Conservation (phyloP, 2,797 vertebrate genomes). For the Melanogrammus aeglefinus region DNA sequence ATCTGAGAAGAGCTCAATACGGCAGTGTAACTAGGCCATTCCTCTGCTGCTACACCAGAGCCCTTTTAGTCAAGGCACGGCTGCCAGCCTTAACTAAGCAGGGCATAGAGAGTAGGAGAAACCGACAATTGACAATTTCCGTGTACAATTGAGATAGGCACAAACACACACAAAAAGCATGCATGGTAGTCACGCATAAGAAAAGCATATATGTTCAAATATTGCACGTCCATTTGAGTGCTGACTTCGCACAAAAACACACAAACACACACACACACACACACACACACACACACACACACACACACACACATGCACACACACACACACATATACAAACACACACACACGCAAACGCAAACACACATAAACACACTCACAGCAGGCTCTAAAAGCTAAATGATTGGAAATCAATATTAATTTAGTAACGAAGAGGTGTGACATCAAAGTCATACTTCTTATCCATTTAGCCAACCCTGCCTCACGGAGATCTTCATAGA, state of each 20-base stretch:
- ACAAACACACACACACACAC: conserved; percentile 24
- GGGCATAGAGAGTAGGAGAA: conserved; percentile 5
- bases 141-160: background rate
- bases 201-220: no score
- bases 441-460: conserved; percentile 86
- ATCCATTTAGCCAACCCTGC: conserved; percentile 82
- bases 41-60: conserved; percentile 78
- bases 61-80: conserved; percentile 81
- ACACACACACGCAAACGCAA: conserved; percentile 60
- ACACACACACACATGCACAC: conserved; percentile 50
- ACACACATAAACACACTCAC: conserved; percentile 48
- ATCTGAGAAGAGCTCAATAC: conserved; percentile 83
- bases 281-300: conserved; percentile 56
- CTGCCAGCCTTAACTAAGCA: conserved; percentile 24
- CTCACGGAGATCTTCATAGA: conserved; percentile 80
- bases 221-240: background rate
- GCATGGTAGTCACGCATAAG: no score
- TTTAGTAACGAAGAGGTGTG: conserved; percentile 90
- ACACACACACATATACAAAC: conserved; percentile 46
- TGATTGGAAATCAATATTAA: conserved; percentile 94
- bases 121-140: background rate
- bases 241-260: background rate
- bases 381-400: conserved; percentile 80
- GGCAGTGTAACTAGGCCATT: conserved; percentile 85
- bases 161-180: conserved; percentile 11